phyloP scores from a whole-genome alignment of 2,888 invertebrate species.

The Phorcus lineatus region DNA sequence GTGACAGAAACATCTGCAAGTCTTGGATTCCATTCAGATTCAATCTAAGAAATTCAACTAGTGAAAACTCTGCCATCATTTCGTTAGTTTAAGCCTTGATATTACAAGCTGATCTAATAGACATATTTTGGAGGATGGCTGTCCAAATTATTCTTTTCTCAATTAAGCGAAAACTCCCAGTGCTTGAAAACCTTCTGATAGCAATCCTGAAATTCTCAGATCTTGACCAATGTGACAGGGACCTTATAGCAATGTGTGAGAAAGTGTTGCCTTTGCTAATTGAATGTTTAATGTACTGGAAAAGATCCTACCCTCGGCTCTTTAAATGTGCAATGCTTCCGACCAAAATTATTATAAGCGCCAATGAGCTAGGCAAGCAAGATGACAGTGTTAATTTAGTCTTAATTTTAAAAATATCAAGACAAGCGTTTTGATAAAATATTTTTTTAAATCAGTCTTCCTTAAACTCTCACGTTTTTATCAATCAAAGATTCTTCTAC shows the following conservation, averaged over 20 bases:
- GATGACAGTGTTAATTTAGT: neutral
- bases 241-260: neutral
- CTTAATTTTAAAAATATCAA: neutral
- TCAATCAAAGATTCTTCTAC: too few relatives aligned
- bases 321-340: neutral
- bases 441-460: too few relatives aligned
- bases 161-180: neutral
- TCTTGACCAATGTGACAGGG: conserved; percentile 7
- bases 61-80: too few relatives aligned
- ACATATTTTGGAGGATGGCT: neutral
- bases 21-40: too few relatives aligned
- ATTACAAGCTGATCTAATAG: neutral
- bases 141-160: neutral
- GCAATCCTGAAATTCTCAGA: neutral
- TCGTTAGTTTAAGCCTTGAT: too few relatives aligned
- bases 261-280: conserved; percentile 1
- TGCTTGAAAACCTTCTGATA: neutral
- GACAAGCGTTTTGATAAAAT: too few relatives aligned
- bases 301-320: neutral
- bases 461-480: too few relatives aligned
- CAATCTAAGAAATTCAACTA: too few relatives aligned
- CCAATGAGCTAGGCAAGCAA: neutral
- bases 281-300: conserved; percentile 13
- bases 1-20: too few relatives aligned
- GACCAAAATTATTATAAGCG: neutral